Evolutionary conservation across 2,113 vertebrate genomes (phyloP).

Genomic region (Brachypodius melanocephalos): DNA sequence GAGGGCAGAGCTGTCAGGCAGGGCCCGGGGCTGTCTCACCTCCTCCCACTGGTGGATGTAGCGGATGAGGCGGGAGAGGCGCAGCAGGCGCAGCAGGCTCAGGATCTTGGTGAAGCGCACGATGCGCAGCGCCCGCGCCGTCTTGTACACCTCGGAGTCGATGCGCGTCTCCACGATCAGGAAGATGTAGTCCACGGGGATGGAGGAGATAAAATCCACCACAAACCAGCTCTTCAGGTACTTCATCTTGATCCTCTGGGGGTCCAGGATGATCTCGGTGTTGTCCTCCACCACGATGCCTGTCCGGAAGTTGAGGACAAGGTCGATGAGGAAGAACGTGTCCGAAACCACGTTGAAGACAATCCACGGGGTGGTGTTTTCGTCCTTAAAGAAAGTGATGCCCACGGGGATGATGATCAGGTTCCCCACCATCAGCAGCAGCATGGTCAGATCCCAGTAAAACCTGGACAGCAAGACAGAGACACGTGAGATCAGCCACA

Average conservation of each 20-base stretch:
- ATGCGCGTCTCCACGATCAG: conserved; percentile 98
- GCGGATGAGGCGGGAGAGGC: conserved; percentile 95
- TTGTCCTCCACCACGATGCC: conserved; percentile 99
- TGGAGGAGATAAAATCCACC: conserved; percentile 99
- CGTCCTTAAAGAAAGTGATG: conserved; percentile 99
- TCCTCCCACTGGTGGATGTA: conserved; percentile 99
- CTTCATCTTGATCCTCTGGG: conserved; percentile 95
- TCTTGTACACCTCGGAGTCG: conserved; percentile 98
- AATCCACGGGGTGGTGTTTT: conserved; percentile 97
- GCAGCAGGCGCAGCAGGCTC: conserved; percentile 90
- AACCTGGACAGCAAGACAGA: conserved; percentile 82
- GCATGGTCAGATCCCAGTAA: conserved; percentile 99
- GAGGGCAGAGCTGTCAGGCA: neutral
- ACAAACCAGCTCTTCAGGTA: conserved; percentile 98
- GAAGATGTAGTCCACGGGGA: conserved; percentile 99
- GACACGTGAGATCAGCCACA: conserved; percentile 28
- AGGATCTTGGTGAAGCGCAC: conserved; percentile 99
- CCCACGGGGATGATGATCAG: conserved; percentile 98
- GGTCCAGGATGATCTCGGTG: conserved; percentile 97
- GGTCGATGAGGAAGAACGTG: conserved; percentile 98
- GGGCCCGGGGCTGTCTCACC: conserved; percentile 74
- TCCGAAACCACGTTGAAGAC: conserved; percentile 98
- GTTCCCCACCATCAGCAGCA: conserved; percentile 98
- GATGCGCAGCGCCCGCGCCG: conserved; percentile 91
- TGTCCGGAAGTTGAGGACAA: conserved; percentile 98